phyloP scores from a whole-genome alignment of 1,140 invertebrate genomes.

The Drosophila kepulauana region DNA sequence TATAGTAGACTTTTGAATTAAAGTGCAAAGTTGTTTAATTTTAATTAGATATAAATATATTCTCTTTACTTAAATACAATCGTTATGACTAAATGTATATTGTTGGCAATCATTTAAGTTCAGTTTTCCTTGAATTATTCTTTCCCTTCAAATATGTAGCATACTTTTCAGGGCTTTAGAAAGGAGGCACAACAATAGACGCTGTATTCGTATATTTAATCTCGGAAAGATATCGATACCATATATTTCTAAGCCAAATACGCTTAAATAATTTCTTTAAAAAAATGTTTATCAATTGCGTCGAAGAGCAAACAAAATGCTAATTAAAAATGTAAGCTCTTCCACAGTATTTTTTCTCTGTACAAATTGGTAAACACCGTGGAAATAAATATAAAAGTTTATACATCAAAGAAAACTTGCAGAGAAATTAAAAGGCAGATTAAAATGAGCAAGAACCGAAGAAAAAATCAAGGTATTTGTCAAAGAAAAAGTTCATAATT shows the following conservation, averaged over 20 bases:
- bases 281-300: conserved; percentile 12
- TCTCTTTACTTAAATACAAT: too few species aligned
- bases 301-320: conserved; percentile 46
- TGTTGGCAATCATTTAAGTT: too few species aligned
- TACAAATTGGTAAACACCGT: conserved; percentile 55
- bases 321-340: conserved; percentile 77
- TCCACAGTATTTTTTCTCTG: conserved; percentile 21
- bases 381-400: conserved; percentile 68
- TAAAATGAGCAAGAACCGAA: conserved; percentile 56
- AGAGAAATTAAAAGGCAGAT: conserved; percentile 75
- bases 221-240: neutral
- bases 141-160: neutral
- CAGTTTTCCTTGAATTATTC: too few species aligned
- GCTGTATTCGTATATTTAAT: too few species aligned
- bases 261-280: neutral
- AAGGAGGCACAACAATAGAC: neutral
- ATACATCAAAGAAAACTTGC: conserved; percentile 76
- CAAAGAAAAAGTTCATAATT: conserved; percentile 81
- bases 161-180: neutral
- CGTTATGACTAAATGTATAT: too few species aligned
- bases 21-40: too few species aligned
- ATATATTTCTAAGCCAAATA: neutral
- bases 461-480: conserved; percentile 59
- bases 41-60: too few species aligned
- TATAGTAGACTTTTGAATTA: too few species aligned